Conservation (phyloP, 2,113 vertebrate genomes). For the Alligator sinensis region DNA sequence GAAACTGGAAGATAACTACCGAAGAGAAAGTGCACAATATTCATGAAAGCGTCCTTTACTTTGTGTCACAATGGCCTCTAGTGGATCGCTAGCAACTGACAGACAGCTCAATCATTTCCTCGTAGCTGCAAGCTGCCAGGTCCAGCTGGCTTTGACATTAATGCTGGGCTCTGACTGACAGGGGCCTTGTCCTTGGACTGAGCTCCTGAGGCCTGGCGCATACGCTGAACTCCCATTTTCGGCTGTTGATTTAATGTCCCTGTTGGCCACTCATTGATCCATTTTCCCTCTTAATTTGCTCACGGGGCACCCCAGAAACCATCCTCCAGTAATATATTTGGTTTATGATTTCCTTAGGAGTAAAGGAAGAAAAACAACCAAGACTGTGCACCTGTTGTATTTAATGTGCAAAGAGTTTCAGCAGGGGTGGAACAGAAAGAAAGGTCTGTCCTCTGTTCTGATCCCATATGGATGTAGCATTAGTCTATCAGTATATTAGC, state of each 20-base stretch:
- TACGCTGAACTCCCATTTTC: slow-evolving; percentile 85
- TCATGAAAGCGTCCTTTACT: slow-evolving; percentile 32
- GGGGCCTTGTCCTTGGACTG: slow-evolving; percentile 80
- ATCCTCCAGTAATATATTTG: slow-evolving; percentile 86
- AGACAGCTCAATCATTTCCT: slow-evolving; percentile 86
- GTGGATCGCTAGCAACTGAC: slow-evolving; percentile 85
- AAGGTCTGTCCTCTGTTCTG: slow-evolving; percentile 56
- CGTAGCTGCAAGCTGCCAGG: slow-evolving; percentile 75
- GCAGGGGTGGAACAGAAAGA: slow-evolving; percentile 17
- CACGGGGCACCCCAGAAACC: slow-evolving; percentile 87
- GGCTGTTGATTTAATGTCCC: slow-evolving; percentile 89
- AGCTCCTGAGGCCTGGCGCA: slow-evolving; percentile 79
- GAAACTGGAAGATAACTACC: neutral
- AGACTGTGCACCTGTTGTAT: slow-evolving; percentile 84
- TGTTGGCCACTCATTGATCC: slow-evolving; percentile 80
- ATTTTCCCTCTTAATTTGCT: slow-evolving; percentile 87
- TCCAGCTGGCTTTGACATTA: slow-evolving; percentile 88
- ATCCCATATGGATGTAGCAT: slow-evolving; percentile 79
- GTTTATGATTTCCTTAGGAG: slow-evolving; percentile 89
- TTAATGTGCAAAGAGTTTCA: slow-evolving; percentile 73
- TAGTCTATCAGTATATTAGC: slow-evolving; percentile 50
- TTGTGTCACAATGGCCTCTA: slow-evolving; percentile 86
- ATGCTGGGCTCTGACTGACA: slow-evolving; percentile 79
- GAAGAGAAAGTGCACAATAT: neutral
- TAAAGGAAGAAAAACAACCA: slow-evolving; percentile 81